Conservation (phyloP, 2,888 invertebrate genomes). For the Acrobasis repandana region DNA sequence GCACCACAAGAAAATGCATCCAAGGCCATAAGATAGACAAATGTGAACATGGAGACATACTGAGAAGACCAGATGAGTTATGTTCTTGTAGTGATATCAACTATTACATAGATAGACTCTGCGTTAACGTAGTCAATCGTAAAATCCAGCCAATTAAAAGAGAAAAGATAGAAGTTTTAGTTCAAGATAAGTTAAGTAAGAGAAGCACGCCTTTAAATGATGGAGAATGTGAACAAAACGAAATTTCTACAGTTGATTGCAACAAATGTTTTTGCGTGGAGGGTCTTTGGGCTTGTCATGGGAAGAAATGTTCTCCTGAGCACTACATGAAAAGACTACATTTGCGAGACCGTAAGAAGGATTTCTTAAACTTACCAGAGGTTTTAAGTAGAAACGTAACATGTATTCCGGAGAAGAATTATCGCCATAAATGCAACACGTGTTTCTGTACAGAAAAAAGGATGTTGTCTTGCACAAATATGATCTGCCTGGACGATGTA, state of each 20-base stretch:
- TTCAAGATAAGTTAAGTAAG: conserved; percentile 34
- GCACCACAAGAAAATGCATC: conserved; percentile 50
- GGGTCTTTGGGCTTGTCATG: conserved; percentile 38
- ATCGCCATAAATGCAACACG: conserved; percentile 52
- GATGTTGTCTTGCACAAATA: conserved; percentile 46
- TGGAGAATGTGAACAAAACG: conserved; percentile 23
- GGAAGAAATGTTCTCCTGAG: conserved; percentile 12
- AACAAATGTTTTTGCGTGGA: conserved; percentile 47
- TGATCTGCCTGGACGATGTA: conserved; percentile 47
- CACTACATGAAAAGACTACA: no score
- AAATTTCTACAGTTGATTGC: conserved; percentile 45
- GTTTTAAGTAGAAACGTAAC: conserved; percentile 32
- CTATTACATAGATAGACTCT: conserved; percentile 52
- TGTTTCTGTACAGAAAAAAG: conserved; percentile 46
- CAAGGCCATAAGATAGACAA: conserved; percentile 42
- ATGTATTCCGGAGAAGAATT: conserved; percentile 48
- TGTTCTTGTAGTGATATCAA: conserved; percentile 55
- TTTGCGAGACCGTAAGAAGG: not conserved
- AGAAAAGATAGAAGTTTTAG: conserved; percentile 34
- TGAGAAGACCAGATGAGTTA: conserved; percentile 43
- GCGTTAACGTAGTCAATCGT: conserved; percentile 32
- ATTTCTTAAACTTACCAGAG: conserved; percentile 28
- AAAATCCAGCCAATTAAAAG: conserved; percentile 38
- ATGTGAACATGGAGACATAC: conserved; percentile 49
- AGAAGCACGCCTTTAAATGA: conserved; percentile 24